phyloP scores from a whole-genome alignment of 2,113 vertebrate species.

The Tenebrosternarchus preto region DNA sequence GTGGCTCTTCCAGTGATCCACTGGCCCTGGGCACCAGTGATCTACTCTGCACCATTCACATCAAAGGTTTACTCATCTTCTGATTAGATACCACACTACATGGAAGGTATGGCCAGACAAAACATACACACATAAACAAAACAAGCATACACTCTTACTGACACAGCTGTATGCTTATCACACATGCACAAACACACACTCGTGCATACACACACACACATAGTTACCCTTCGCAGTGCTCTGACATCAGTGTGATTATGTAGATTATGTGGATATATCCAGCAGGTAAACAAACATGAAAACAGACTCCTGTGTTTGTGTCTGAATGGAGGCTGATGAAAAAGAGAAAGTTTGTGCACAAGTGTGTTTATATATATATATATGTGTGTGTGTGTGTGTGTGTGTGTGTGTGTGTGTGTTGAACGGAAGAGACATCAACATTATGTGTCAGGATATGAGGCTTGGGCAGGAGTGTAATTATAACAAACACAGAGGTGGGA shows the following conservation, averaged over 20 bases:
- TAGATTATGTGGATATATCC: conserved; percentile 62
- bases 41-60: neutral
- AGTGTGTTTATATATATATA: too few relatives aligned
- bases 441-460: too few relatives aligned
- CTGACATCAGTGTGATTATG: conserved; percentile 61
- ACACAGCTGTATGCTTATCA: neutral
- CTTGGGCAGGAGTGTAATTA: too few relatives aligned
- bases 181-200: conserved; percentile 17
- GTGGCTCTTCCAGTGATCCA: neutral
- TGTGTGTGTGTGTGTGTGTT: neutral
- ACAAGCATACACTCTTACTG: neutral
- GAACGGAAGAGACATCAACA: too few relatives aligned
- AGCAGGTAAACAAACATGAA: conserved; percentile 11
- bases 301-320: neutral
- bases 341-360: neutral
- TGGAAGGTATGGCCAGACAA: conserved; percentile 42
- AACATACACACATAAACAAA: conserved; percentile 43
- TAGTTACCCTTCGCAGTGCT: conserved; percentile 8
- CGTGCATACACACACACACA: conserved; percentile 42
- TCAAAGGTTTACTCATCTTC: conserved; percentile 25
- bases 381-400: conserved; percentile 5
- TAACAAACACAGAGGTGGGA: too few relatives aligned
- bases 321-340: neutral
- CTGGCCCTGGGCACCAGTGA: neutral
- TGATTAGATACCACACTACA: conserved; percentile 49